Conservation (phyloP, 2,888 invertebrate species). For the Dynastes maya region DNA sequence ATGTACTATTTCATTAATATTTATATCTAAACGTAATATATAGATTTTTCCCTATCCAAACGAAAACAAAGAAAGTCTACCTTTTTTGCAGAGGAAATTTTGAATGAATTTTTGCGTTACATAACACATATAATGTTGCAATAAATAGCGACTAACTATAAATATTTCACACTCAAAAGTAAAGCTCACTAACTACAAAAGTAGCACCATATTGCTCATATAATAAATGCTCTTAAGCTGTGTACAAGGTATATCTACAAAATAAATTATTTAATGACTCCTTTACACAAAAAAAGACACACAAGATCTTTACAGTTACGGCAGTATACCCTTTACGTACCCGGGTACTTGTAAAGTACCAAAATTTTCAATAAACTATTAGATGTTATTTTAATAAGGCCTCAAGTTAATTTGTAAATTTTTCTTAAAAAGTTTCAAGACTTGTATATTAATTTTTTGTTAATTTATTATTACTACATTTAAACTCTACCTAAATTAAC, state of each 20-base stretch:
- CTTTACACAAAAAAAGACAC: slow-evolving; percentile 44
- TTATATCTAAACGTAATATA: not conserved
- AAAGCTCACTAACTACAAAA: slow-evolving; percentile 63
- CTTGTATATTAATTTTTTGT: slow-evolving; percentile 18
- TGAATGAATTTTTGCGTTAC: slow-evolving; percentile 10
- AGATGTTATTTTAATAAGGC: slow-evolving; percentile 53
- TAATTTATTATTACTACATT: slow-evolving; percentile 48
- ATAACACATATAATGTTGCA: slow-evolving; percentile 24
- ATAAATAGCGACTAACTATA: slow-evolving; percentile 43
- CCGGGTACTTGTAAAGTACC: slow-evolving; percentile 53
- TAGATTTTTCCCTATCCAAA: no score
- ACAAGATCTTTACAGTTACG: slow-evolving; percentile 49
- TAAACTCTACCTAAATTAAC: slow-evolving; percentile 38
- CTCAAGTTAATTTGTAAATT: slow-evolving; percentile 38
- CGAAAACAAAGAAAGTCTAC: not conserved
- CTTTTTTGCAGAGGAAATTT: not conserved
- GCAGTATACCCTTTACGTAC: slow-evolving; percentile 59
- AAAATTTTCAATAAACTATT: slow-evolving; percentile 38
- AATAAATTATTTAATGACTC: slow-evolving; percentile 54
- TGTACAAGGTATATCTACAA: slow-evolving; percentile 65
- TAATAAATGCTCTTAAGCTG: slow-evolving; percentile 68
- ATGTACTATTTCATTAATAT: not conserved
- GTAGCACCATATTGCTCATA: slow-evolving; percentile 70
- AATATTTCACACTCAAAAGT: slow-evolving; percentile 54
- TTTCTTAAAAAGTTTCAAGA: slow-evolving; percentile 19